phyloP scores from a whole-genome alignment of 2,888 invertebrate species.

The Mythimna pallens region DNA sequence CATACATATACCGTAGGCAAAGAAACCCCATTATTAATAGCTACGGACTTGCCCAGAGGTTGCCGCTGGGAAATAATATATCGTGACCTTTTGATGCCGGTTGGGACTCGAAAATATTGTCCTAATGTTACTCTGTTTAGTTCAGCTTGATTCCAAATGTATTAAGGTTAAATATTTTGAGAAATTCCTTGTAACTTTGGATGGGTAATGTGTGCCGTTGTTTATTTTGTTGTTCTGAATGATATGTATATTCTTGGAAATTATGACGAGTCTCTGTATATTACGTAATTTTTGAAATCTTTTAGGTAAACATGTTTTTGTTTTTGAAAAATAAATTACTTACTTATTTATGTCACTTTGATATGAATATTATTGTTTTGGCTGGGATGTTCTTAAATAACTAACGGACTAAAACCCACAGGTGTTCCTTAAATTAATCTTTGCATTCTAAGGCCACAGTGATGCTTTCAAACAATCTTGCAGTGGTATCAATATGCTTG shows the following conservation, averaged over 20 bases:
- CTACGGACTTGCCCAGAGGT: constrained; percentile 76
- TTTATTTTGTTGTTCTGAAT: constrained; percentile 3
- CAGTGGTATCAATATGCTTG: too few relatives aligned
- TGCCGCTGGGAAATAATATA: constrained; percentile 80
- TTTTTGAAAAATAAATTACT: background rate
- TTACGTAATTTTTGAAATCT: background rate
- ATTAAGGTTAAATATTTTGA: constrained; percentile 38
- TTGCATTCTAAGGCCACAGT: too few relatives aligned
- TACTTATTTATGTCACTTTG: too few relatives aligned
- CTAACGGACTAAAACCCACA: too few relatives aligned
- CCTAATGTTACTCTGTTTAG: constrained; percentile 53
- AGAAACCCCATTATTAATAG: constrained; percentile 87
- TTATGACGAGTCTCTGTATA: background rate
- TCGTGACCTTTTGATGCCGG: constrained; percentile 78
- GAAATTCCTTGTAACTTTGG: constrained; percentile 11
- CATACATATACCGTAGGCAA: constrained; percentile 82
- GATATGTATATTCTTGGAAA: background rate
- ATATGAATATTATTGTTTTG: too few relatives aligned
- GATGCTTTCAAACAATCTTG: too few relatives aligned
- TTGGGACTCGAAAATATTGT: constrained; percentile 65
- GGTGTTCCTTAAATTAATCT: too few relatives aligned
- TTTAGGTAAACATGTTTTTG: background rate
- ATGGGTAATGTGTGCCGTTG: background rate
- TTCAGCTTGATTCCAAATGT: constrained; percentile 44
- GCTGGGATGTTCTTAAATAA: too few relatives aligned